Evolutionary conservation across 2,797 vertebrate species (phyloP), one percentile per base, ranked within the genome.

Genomic region (Sphenodon punctatus): DNA sequence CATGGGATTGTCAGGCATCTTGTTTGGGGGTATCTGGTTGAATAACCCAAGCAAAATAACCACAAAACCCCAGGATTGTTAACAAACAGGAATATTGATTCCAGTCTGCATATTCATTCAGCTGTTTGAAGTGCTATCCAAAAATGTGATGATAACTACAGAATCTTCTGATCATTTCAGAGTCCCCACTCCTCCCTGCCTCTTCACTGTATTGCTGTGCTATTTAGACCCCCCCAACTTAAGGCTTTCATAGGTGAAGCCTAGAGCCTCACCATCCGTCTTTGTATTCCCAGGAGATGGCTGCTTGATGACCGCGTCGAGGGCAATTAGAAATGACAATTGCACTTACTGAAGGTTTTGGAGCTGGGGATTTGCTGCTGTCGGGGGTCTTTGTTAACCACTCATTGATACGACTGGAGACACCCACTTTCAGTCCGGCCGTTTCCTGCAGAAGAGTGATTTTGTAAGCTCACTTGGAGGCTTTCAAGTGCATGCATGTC

Each of bases 341-440:
- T 48, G 74, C 38, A 96, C 98, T 96, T 95, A 99, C 98, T 83
- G 96, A 95, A 86, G 98, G 98, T 90, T 97, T 98, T 90, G 97
- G 96, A 95, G 97, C 97, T 22, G 96, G 89, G 0, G 95, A 95
- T 95, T 98, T 99, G 95, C 96, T 96, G 72, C 96, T 92, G 85
- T 99, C 98, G 3, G 98, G 98, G 88, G 98, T 98, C 96, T 99
- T 99, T 83, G 97, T 99, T 94, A 99, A 95, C 98, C 98, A 99
- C 93, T 99, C 98, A 0, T 97, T 99, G 96, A 99, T 99, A 92
- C 98, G 98, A 91, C 97, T 98, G 7, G 98, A 98, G 89, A 99
- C 98, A 34, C 98, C 98, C 82, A 99, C 97, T 92, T 99, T 99
- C 94, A 99, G 96, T 63, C 97, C 98, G 93, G 98, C 98, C 78